Evolutionary conservation across 2,888 invertebrate species (phyloP), one percentile per base, ranked within the genome.

Genomic region (Stenchaetothrips biformis): DNA sequence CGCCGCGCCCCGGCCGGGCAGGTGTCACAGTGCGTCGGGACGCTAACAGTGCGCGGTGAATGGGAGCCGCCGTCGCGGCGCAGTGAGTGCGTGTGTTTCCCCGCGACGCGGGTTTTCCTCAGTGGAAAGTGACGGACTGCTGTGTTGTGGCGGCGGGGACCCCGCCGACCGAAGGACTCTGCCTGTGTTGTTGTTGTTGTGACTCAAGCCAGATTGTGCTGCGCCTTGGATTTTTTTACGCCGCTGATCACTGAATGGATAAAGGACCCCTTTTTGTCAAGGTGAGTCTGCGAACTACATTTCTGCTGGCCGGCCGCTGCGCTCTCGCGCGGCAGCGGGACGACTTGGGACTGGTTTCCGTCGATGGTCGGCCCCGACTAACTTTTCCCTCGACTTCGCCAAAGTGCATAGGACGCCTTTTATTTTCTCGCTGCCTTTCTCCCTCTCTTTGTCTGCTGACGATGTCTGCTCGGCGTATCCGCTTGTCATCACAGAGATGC

Each of bases 221-320:
- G 21, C 7, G 21, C 67, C 67, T 74, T 74, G 67, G 67, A 74
- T 74, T 74, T 74, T 74, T 37, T 74, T 74, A 25, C 67, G 67
- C 25, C 67, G 25, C 25, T 25, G 67, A 7, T 25, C 67, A 25
- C 67, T 74, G 67, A 74, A 74, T 74, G 67, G 67, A 74, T 74
- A 74, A 74, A 74, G 67, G 67, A 74, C 67, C 67, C 67, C 25
- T 21, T 8, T 21, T 25, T 74, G 67, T 74, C 67, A 74, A 74
- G 67, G 67, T 74, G 25, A 74, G 67, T 6, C 59, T 16, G 59
- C 59, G 59, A 13, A 13, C 59, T 59, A 13, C 59, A 59, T 59
- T 37, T 37, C 37, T 37, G 37, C 37, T 13, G 59, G 59, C 59
- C 59, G 59, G 37, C 37, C 2, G 37, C 37, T 4, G 4, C 37